These are phyloP conservation scores for Meganola albula DNA, from an alignment of 2,888 invertebrate species.

Conservation along the genomic window DNA sequence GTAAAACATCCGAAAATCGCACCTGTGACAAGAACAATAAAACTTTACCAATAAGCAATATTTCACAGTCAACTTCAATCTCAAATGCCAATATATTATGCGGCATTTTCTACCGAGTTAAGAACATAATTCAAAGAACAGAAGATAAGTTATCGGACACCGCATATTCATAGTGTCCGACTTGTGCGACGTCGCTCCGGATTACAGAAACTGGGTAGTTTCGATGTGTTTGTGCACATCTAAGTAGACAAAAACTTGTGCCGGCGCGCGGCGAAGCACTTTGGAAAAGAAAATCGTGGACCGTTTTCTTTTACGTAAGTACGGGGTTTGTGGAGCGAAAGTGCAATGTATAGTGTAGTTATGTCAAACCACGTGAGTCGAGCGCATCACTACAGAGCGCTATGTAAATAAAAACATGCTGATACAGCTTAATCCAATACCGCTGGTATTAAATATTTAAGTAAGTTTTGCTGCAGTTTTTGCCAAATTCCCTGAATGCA, in stretches of 20 bases:
- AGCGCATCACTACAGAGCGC: conserved; percentile 24
- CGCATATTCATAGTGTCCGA: conserved; percentile 58
- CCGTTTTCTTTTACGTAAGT: conserved; percentile 31
- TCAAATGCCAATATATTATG: conserved; percentile 72
- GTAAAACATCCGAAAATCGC: conserved; percentile 52
- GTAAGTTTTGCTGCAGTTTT: conserved; percentile 22
- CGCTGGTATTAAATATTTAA: too few relatives aligned
- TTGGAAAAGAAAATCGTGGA: conserved; percentile 28
- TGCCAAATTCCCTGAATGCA: too few relatives aligned
- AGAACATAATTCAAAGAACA: conserved; percentile 62
- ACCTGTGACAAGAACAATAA: conserved; percentile 71
- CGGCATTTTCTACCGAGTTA: conserved; percentile 55
- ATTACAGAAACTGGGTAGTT: conserved; percentile 37
- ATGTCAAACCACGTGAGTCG: conserved; percentile 17
- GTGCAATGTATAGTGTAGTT: conserved; percentile 20
- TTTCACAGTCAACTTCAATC: conserved; percentile 71
- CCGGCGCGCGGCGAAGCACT: conserved; percentile 43
- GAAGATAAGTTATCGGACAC: conserved; percentile 59
- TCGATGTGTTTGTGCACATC: conserved; percentile 30
- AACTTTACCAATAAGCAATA: conserved; percentile 75
- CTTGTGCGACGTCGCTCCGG: conserved; percentile 35
- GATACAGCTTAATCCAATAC: conserved; percentile 21
- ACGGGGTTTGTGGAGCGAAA: conserved; percentile 25
- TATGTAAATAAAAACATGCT: conserved; percentile 25
- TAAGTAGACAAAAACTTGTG: conserved; percentile 41